These are phyloP conservation scores for Eupristina koningsbergeri DNA, from an alignment of 1,140 invertebrate genomes.

Conservation along the genomic window DNA sequence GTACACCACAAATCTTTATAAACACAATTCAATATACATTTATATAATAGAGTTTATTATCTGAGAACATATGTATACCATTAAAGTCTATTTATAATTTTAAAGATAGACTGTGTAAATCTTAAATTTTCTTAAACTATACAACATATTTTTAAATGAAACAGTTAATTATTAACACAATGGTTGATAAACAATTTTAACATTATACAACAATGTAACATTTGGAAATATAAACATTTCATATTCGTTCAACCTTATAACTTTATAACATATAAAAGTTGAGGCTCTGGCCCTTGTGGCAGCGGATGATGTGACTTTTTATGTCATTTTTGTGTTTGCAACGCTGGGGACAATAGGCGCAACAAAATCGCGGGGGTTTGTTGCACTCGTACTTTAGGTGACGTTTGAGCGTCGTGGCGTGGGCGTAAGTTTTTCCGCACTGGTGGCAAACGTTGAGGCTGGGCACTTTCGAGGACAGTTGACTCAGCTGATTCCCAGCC, in stretches of 20 bases:
- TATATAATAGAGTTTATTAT: too few species aligned
- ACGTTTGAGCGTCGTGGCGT: conserved; percentile 49
- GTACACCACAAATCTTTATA: too few species aligned
- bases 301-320: conserved; percentile 23
- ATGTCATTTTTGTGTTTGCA: conserved; percentile 66
- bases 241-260: too few species aligned
- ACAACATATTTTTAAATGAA: too few species aligned
- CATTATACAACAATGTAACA: too few species aligned
- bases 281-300: conserved; percentile 28
- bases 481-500: not conserved
- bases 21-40: too few species aligned
- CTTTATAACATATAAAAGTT: conserved; percentile 30
- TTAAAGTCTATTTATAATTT: too few species aligned
- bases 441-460: not conserved
- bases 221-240: not conserved
- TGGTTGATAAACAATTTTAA: too few species aligned
- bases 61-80: too few species aligned
- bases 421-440: conserved; percentile 50
- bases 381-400: conserved; percentile 62
- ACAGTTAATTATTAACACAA: too few species aligned
- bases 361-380: conserved; percentile 60
- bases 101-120: too few species aligned
- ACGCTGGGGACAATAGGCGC: conserved; percentile 65
- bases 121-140: too few species aligned
- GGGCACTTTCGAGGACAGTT: not conserved